Percentiles rank a stretch among this genome's conserved stretches.
phyloP scores from a whole-genome alignment of 2,888 invertebrate genomes.

The Apamea sordens region DNA sequence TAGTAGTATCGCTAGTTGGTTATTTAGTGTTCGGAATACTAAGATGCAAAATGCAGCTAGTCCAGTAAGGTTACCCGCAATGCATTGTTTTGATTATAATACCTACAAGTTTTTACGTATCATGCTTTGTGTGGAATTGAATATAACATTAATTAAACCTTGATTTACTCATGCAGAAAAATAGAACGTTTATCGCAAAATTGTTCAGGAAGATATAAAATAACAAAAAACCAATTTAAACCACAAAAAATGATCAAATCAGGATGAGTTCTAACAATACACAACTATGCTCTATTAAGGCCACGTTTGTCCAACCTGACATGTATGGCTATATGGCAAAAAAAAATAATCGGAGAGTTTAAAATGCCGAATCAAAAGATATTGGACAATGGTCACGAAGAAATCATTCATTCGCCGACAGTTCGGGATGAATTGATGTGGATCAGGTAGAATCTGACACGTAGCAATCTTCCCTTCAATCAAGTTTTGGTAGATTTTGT shows the following conservation, averaged over 20 bases:
- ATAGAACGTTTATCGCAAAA: neutral
- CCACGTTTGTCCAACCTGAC: constrained; percentile 79
- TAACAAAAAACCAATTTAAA: constrained; percentile 66
- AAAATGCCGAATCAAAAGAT: constrained; percentile 85
- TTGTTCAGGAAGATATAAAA: constrained; percentile 28
- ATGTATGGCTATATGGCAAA: constrained; percentile 76
- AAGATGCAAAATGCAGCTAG: neutral
- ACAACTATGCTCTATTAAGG: constrained; percentile 76
- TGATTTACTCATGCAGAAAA: neutral
- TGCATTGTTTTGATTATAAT: neutral
- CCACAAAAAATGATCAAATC: constrained; percentile 73
- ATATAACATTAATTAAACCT: neutral
- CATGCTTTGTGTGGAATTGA: neutral
- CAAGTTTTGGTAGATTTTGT: constrained; percentile 67
- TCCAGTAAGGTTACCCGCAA: neutral
- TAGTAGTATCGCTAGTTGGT: neutral
- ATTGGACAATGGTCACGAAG: constrained; percentile 89
- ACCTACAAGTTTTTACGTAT: neutral
- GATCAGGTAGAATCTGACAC: constrained; percentile 86
- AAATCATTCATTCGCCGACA: constrained; percentile 78
- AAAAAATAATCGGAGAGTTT: constrained; percentile 77
- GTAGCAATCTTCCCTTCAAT: constrained; percentile 83
- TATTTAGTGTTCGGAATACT: neutral
- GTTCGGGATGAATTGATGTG: constrained; percentile 80
- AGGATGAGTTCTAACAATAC: constrained; percentile 77